Percentiles rank a stretch among this genome's conserved stretches.
Conservation (phyloP, 1,140 invertebrate genomes). For the Gryon sp. region DNA sequence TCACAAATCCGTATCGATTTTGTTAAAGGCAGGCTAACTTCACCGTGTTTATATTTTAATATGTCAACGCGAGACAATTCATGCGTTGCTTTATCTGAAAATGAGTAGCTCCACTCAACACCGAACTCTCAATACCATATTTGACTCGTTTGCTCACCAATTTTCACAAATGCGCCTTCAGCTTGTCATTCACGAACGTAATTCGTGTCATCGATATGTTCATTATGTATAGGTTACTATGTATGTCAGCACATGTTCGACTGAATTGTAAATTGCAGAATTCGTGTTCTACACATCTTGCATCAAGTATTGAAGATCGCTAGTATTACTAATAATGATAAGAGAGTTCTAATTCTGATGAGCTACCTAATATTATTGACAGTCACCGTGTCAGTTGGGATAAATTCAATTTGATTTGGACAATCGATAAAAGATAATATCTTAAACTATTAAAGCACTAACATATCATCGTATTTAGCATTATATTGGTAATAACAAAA, state of each 20-base stretch:
- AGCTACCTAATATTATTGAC: no score
- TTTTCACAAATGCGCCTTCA: conserved; percentile 22
- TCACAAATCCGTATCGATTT: conserved; percentile 71
- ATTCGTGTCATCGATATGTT: conserved; percentile 33
- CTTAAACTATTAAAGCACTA: no score
- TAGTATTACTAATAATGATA: conserved; percentile 32
- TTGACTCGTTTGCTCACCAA: conserved; percentile 18
- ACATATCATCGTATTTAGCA: no score
- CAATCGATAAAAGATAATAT: background rate
- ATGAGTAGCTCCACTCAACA: conserved; percentile 63
- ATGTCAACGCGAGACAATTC: conserved; percentile 68
- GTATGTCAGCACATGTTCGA: conserved; percentile 20
- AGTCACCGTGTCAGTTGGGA: no score
- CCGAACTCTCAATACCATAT: conserved; percentile 32
- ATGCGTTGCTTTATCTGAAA: conserved; percentile 65
- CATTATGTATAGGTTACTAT: conserved; percentile 34
- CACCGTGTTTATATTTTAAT: conserved; percentile 63
- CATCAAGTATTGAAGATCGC: conserved; percentile 22
- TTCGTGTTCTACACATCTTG: conserved; percentile 38
- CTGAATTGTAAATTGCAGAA: conserved; percentile 49
- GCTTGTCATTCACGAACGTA: conserved; percentile 27
- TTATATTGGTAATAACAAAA: no score
- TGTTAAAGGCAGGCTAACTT: conserved; percentile 63
- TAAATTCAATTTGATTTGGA: conserved; percentile 9
- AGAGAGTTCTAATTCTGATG: conserved; percentile 21